Conservation (phyloP, 2,113 vertebrate genomes). For the Kryptolebias marmoratus region DNA sequence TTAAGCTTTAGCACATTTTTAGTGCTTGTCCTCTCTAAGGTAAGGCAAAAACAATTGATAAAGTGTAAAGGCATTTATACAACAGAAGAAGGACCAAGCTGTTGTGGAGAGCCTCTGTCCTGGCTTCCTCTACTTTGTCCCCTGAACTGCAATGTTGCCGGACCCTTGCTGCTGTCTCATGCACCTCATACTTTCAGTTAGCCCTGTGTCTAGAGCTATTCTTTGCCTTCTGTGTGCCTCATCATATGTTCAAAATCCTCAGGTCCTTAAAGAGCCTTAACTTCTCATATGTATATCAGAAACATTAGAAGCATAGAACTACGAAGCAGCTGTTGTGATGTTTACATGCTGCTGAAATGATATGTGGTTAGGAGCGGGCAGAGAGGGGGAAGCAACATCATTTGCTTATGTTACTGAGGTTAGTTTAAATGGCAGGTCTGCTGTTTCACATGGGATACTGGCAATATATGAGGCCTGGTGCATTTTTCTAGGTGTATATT, state of each 20-base stretch:
- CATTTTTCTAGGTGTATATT: constrained; percentile 70
- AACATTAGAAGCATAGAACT: constrained; percentile 56
- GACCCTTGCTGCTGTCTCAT: constrained; percentile 47
- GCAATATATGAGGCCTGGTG: constrained; percentile 72
- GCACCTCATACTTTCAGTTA: constrained; percentile 65
- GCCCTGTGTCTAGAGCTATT: constrained; percentile 75
- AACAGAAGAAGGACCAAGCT: constrained; percentile 7
- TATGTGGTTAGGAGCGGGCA: background rate
- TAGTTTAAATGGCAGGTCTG: constrained; percentile 48
- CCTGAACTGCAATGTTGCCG: constrained; percentile 27
- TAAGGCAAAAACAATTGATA: constrained; percentile 12
- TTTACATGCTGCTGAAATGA: constrained; percentile 68
- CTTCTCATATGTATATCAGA: constrained; percentile 75
- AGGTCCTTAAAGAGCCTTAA: constrained; percentile 88
- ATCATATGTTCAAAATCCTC: constrained; percentile 84
- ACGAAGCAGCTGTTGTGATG: constrained; percentile 56
- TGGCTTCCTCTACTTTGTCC: constrained; percentile 31
- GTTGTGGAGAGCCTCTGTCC: constrained; percentile 22
- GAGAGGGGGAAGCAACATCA: constrained; percentile 15
- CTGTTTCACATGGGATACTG: constrained; percentile 67
- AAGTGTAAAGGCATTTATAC: constrained; percentile 29
- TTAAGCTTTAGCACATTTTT: constrained; percentile 9
- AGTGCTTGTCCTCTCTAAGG: constrained; percentile 15
- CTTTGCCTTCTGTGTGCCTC: constrained; percentile 86
- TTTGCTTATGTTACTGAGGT: constrained; percentile 38